phyloP scores from a whole-genome alignment of 2,113 vertebrate species.

The Sinocyclocheilus anophthalmus region DNA sequence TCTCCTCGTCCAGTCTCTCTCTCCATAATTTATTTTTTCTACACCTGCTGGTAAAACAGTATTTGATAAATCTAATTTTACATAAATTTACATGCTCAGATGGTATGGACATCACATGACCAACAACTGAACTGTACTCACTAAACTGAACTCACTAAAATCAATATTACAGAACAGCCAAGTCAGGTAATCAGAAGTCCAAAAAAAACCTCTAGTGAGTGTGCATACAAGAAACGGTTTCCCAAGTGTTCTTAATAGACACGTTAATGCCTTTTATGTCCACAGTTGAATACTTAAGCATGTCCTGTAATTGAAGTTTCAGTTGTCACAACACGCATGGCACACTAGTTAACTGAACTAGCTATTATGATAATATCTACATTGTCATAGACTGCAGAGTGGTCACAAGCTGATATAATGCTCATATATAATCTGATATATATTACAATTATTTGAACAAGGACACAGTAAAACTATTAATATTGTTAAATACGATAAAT shows the following conservation, averaged over 20 bases:
- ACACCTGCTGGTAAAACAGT: constrained; percentile 16
- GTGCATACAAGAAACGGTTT: background rate
- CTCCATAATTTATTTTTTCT: constrained; percentile 6
- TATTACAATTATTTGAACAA: too few relatives aligned
- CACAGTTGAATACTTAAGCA: background rate
- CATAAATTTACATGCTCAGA: constrained; percentile 46
- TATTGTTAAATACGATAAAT: too few relatives aligned
- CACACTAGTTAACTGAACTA: background rate
- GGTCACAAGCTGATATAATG: background rate
- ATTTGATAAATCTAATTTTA: constrained; percentile 37
- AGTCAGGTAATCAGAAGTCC: background rate
- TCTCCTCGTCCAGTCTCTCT: constrained; percentile 5
- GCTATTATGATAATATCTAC: background rate
- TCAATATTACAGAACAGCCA: background rate
- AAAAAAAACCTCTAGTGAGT: background rate
- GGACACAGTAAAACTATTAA: too few relatives aligned
- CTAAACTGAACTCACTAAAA: background rate
- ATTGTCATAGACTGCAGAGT: background rate
- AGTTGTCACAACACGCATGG: background rate
- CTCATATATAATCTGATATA: too few relatives aligned
- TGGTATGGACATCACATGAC: background rate
- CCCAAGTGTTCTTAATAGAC: background rate
- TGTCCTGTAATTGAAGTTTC: background rate
- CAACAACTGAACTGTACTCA: background rate
- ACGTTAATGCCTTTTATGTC: background rate